Base-by-base conservation (phyloP, 2,888 invertebrate species). In the Epistrophella euchroma region DNA sequence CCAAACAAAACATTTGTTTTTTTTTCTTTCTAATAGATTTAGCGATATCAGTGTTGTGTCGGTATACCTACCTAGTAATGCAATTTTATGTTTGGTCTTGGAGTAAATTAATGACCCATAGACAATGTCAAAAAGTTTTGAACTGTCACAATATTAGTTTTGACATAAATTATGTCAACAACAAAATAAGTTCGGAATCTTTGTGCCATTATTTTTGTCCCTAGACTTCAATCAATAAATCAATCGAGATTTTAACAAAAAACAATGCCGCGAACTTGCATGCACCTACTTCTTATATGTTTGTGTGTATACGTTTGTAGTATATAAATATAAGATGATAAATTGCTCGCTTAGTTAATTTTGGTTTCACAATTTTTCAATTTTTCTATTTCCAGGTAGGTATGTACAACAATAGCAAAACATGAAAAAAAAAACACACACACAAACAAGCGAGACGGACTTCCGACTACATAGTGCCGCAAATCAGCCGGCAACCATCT, bases 291-390 rank as follows among this genome's bases (percentile, higher is more conserved):
- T 64, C 64, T 64, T 4, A 17, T 32, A 11, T 40, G 13, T 35
- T 19, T 40, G 43, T 25, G 15, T 52, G 22, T 25, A 2, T 52
- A 52, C 22, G 1, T 50, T 15, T 6, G 3, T 22, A 47, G 11
- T 55, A n/a, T 19, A 17, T 62, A 13, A 11, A 15, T 37, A 25
- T 28, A 4, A 19, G 32, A 83, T 74, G 73, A 70, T 78, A 32
- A 70, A 85, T 80, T 62, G 55, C 50, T 17, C 35, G 76, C 68
- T 72, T 62, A 62, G 76, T 85, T 62, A 73, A 76, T 73, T 80
- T 76, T 70, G 56, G 81, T 85, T 85, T 85, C 85, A 81, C 76
- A 85, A 80, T 85, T 80, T 68, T 64, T 78, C 77, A 58, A 79
- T 78, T 73, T 79, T 84, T 75, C 64, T 71, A 84, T 80, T 80